Base-by-base conservation (phyloP, 2,888 invertebrate species). In the Fabriciana adippe region DNA sequence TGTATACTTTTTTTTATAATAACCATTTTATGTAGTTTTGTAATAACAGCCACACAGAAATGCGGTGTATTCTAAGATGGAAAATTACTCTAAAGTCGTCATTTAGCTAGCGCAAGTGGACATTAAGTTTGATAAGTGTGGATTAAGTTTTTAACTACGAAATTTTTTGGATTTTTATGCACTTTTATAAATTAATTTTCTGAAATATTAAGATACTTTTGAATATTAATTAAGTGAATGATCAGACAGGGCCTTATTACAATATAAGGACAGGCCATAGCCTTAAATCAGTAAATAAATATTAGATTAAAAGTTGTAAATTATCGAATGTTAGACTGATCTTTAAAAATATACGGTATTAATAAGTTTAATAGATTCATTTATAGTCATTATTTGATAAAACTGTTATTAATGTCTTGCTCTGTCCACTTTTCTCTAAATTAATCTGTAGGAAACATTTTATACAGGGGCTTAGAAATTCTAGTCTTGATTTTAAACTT, bases 321-420 rank as follows among this genome's bases (percentile, higher is more conserved):
- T 88, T 87, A 92, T 87, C 92, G 92, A 92, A 92, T 88, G 89
- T 92, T 92, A 92, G 92, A 92, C 92, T 92, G 92, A 91, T 90
- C 86, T 91, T 89, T 88, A 88, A 90, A 87, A 86, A 85, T 88
- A 86, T 88, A 89, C 84, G 87, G 89, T 87, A 86, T 80, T 79
- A 75, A 82, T 90, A 89, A 87, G 87, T 89, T 88, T 84, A 79
- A 82, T 87, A 85, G 82, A 80, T 83, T 78, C 76, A 75, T 80
- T 79, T 73, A 80, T 79, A 76, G 75, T 73, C 60, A 77, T 85
- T 72, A 81, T 83, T 84, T 85, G 67, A 78, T 79, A 77, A 74
- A 66, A 78, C 75, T 77, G 73, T 75, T 79, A 74, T 81, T 70
- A 73, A 72, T 79, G 79, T 81, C 81, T 87, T 78, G 81, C 81